phyloP scores from a whole-genome alignment of 2,888 invertebrate genomes.

The Chelonus formosanus region DNA sequence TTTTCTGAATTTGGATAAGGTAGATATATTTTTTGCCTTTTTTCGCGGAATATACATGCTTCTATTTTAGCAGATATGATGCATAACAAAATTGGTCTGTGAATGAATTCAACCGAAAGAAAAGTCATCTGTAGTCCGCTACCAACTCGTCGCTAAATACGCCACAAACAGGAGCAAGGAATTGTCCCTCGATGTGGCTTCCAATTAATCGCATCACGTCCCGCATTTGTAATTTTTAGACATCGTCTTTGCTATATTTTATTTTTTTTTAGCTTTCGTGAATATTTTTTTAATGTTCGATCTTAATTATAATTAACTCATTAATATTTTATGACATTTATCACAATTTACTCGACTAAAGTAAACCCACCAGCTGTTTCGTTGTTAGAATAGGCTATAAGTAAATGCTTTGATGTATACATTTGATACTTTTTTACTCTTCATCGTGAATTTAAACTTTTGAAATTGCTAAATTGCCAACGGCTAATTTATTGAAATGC shows the following conservation, averaged over 20 bases:
- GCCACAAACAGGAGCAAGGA: constrained; percentile 51
- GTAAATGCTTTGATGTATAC: no score
- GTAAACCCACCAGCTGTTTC: no score
- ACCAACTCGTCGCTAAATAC: constrained; percentile 52
- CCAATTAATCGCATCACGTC: constrained; percentile 57
- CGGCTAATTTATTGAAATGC: constrained; percentile 49
- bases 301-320: no score
- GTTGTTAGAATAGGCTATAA: no score
- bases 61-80: constrained; percentile 38
- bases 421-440: not conserved
- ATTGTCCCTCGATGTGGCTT: constrained; percentile 44
- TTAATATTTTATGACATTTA: no score
- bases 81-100: constrained; percentile 50
- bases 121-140: constrained; percentile 53
- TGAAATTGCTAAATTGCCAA: constrained; percentile 36
- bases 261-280: not conserved
- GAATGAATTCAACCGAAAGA: constrained; percentile 54
- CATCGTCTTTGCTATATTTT: constrained; percentile 18
- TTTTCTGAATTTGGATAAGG: no score
- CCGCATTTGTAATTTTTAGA: constrained; percentile 45
- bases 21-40: no score
- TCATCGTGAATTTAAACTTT: constrained; percentile 11
- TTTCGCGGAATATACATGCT: not conserved
- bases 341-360: no score
- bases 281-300: no score